Evolutionary conservation across 2,797 vertebrate genomes (phyloP), one percentile per base, ranked within the genome.

Genomic region (Halcyon leucocephala): DNA sequence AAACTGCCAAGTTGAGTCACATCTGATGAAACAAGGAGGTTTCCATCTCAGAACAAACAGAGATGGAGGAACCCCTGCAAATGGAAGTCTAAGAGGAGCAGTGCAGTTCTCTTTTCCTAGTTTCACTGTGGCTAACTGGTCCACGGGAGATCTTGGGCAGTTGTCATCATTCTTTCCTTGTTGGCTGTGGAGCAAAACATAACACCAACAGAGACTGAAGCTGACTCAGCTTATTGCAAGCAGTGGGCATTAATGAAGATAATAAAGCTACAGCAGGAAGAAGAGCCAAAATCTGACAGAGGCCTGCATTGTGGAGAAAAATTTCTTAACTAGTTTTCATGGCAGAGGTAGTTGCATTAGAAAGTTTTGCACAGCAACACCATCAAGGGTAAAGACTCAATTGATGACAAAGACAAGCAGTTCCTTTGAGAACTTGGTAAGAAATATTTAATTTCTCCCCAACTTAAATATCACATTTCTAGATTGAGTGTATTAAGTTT

Each of bases 171-270:
- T 33, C 51, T 88, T 25, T 58, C 9, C 29, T 42, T 55, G 44
- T 49, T 42, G 58, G 25, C 93, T 97, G 55, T 39, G 62, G 49
- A 37, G 26, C 31, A 66, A 84, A 82, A 83, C 52, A 37, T 82
- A 69, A 54, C 4, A 69, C 4, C 20, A 67, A n/a, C 7, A 65
- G 55, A 76, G 58, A 22, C 2, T 69, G 41, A 54, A 86, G 48
- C 10, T 81, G 49, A 41, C 10, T 52, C 0, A 0, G 28, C 29
- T 71, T 35, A 33, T 48, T 66, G 22, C 52, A 61, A 66, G 26
- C 16, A 44, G 21, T 11, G 51, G n/a, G 65, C 2, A 0, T 58
- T 80, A 78, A 46, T 1, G 2, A 52, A 67, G 57, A 54, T 2
- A 2, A 49, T 64, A 85, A 84, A 57, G n/a, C 26, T 35, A n/a